Conservation (phyloP, 2,888 invertebrate species). For the Portevinia maculata region DNA sequence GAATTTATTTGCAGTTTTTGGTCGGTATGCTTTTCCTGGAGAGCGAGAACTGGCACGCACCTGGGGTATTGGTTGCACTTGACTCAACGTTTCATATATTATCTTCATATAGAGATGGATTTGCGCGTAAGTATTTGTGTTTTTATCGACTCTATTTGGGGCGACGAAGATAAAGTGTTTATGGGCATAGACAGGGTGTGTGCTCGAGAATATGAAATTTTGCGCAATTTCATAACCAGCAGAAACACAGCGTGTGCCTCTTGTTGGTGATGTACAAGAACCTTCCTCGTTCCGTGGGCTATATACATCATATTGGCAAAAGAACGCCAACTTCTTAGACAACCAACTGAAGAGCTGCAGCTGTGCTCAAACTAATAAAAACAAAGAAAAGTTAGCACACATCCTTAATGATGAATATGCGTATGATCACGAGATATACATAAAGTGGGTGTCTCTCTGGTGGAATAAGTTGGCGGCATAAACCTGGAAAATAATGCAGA, state of each 20-base stretch:
- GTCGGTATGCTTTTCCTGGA: conserved; percentile 40
- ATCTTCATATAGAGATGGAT: not conserved
- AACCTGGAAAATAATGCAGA: not conserved
- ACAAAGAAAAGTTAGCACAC: not conserved
- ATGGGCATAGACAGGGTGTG: conserved; percentile 66
- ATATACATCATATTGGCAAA: conserved; percentile 12
- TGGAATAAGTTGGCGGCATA: not conserved
- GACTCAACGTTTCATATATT: conserved; percentile 56
- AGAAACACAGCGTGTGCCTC: conserved; percentile 35
- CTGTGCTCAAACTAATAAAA: conserved; percentile 32
- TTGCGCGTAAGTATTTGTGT: conserved; percentile 14
- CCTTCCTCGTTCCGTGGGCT: conserved; percentile 44
- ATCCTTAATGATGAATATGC: conserved; percentile 30
- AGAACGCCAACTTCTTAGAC: conserved; percentile 49
- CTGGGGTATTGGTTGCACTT: conserved; percentile 68
- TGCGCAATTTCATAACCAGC: conserved; percentile 50
- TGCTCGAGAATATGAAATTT: conserved; percentile 61
- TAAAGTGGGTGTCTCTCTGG: conserved; percentile 14
- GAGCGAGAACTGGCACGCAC: conserved; percentile 64
- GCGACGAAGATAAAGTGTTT: conserved; percentile 66
- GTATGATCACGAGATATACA: conserved; percentile 30
- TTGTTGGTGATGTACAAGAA: conserved; percentile 12
- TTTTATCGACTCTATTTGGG: conserved; percentile 56
- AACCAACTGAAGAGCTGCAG: conserved; percentile 45
- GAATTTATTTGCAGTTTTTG: conserved; percentile 20